These are phyloP conservation scores for Aporrectodea caliginosa DNA, from an alignment of 1,140 invertebrate genomes.

Conservation along the genomic window DNA sequence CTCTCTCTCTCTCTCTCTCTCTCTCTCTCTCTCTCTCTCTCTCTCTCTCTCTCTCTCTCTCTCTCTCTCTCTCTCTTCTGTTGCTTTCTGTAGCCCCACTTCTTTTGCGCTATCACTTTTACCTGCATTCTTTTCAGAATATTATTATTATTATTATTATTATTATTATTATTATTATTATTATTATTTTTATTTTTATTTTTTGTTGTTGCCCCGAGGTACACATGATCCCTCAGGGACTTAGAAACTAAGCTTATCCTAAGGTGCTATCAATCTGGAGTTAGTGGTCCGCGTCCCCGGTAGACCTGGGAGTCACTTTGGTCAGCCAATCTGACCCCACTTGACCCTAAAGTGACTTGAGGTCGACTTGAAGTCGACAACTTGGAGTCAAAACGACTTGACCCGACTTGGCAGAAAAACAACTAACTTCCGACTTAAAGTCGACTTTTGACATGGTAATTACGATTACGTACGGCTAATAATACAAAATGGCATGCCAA, in stretches of 20 bases:
- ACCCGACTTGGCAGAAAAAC: no score
- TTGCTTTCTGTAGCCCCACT: neutral
- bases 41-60: neutral
- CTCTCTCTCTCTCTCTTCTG: neutral
- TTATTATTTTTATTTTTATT: neutral
- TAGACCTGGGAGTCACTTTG: no score
- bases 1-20: neutral
- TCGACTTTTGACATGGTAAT: no score
- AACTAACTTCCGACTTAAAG: no score
- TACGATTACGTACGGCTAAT: no score
- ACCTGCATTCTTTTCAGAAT: neutral
- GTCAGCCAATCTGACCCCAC: no score
- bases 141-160: neutral
- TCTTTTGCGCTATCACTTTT: neutral
- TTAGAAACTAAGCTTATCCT: neutral
- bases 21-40: neutral
- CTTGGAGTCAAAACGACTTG: no score
- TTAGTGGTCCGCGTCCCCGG: no score
- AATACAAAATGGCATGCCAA: no score
- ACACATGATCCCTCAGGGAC: neutral
- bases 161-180: neutral
- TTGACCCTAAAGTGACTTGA: no score
- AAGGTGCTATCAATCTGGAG: no score
- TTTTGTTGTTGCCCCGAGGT: neutral
- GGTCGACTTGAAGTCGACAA: no score